Conservation (phyloP, 2,113 vertebrate species). For the Bombycilla garrulus region DNA sequence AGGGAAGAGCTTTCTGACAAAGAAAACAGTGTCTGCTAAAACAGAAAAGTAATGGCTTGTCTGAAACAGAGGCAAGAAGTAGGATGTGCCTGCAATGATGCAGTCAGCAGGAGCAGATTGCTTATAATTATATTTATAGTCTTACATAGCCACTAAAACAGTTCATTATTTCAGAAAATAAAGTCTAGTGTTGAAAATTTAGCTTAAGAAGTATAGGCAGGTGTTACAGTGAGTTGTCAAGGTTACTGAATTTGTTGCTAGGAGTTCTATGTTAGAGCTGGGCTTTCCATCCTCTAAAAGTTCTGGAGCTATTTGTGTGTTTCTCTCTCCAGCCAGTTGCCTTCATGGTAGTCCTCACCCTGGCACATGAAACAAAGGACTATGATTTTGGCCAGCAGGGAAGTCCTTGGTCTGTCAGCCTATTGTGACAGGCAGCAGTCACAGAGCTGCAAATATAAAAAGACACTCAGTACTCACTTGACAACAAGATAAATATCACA, state of each 20-base stretch:
- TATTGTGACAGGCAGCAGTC: background rate
- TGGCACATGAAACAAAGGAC: background rate
- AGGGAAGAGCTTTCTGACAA: background rate
- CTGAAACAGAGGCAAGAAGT: background rate
- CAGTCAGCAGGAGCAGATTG: background rate
- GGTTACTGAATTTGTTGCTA: background rate
- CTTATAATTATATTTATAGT: background rate
- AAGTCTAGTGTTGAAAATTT: background rate
- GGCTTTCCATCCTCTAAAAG: background rate
- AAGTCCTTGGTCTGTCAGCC: background rate
- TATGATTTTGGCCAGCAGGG: background rate
- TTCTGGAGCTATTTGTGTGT: background rate
- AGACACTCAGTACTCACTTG: background rate
- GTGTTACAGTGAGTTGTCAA: background rate
- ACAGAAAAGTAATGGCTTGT: background rate
- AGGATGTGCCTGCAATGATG: background rate
- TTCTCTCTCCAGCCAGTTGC: background rate
- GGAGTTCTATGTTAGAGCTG: background rate
- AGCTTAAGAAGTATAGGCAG: background rate
- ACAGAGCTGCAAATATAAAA: background rate
- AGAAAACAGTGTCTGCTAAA: rapidly evolving
- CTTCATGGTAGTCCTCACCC: background rate
- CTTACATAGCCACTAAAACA: background rate
- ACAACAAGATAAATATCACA: rapidly evolving
- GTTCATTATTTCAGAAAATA: background rate